phyloP scores from a whole-genome alignment of 1,140 invertebrate genomes.

The Neuroterus valhalla region DNA sequence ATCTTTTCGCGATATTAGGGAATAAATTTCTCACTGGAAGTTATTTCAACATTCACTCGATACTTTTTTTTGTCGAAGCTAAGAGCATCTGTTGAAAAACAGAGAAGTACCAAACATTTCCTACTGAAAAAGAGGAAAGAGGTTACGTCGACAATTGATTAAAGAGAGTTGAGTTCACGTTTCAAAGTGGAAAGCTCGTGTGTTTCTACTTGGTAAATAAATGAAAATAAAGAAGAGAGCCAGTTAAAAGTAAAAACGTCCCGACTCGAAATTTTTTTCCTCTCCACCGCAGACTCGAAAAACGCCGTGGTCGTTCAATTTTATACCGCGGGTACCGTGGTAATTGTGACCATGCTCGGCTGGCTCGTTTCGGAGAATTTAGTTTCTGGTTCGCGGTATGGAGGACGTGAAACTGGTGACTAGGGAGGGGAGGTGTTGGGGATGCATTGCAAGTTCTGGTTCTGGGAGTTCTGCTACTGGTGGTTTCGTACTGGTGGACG shows the following conservation, averaged over 20 bases:
- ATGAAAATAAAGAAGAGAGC: slow-evolving; percentile 12
- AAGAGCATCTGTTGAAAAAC: neutral
- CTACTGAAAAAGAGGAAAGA: neutral
- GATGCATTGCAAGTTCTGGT: slow-evolving; percentile 30
- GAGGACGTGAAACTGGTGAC: slow-evolving; percentile 35
- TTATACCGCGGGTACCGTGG: slow-evolving; percentile 46
- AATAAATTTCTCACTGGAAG: no score
- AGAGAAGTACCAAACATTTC: slow-evolving; percentile 21
- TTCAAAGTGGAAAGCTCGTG: neutral
- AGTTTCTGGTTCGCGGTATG: slow-evolving; percentile 63
- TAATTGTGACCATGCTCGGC: slow-evolving; percentile 69
- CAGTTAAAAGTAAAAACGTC: slow-evolving; percentile 6
- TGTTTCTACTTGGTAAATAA: slow-evolving; percentile 11
- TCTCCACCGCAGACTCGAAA: slow-evolving; percentile 46
- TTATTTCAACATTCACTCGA: no score
- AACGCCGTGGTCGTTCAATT: slow-evolving; percentile 62
- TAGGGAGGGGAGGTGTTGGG: slow-evolving; percentile 37
- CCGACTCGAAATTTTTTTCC: slow-evolving; percentile 11
- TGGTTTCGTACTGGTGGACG: slow-evolving; percentile 39
- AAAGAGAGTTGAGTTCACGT: slow-evolving; percentile 19
- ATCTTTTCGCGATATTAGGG: no score
- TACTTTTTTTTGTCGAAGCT: no score
- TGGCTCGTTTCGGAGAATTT: slow-evolving; percentile 67
- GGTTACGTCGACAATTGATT: slow-evolving; percentile 13
- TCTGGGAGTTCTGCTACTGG: slow-evolving; percentile 39